Base-by-base conservation (phyloP, 1,140 invertebrate species). In the Eciton burchellii region DNA sequence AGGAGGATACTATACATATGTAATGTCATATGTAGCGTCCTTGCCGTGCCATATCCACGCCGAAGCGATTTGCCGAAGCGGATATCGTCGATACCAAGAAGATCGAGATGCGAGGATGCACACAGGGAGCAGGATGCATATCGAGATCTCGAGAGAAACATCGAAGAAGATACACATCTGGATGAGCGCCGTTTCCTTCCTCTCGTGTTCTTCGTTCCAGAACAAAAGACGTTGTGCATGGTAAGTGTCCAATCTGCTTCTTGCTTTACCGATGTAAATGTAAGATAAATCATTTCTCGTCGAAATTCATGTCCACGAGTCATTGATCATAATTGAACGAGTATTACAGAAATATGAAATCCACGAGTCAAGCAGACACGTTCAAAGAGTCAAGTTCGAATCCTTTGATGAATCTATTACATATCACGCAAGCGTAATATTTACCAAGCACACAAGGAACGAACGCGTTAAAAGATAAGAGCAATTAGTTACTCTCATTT, bases 1-100 rank as follows among this genome's bases (percentile, higher is more conserved):
- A 82, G 79, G 79, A 82, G 79, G 45, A 54, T 63, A 82, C 14
- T 35, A 49, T 52, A n/a, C 59, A 72, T 73, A 81, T 81, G 72
- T 73, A 82, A 81, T 82, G 54, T 72, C 56, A 14, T 5, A 11
- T 72, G n/a, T n/a, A 62, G 72, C 26, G 72, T 60, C 35, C 29
- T 19, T 11, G n/a, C 21, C 16, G 19, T 21, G 14, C 24, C 11
- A 8, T 59, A n/a, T 43, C 9, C n/a, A 45, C 56, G 24, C 45
- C 49, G n/a, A 60, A 6, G 6, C 35, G 35, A 6, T 35, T 41
- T 1, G 49, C 2, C 11, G 19, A 29, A 65, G 43, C 16, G 49
- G 14, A 43, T 14, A 70, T 3, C 2, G 8, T 5, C 14, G 12
- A 1, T 45, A 41, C 4, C 41, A 81, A 16, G n/a, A 43, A 24